A percentile compares a stretch with the other conserved stretches of the same genome.
phyloP scores from a whole-genome alignment of 2,113 vertebrate species.

The Anarhynchus alexandrinus region DNA sequence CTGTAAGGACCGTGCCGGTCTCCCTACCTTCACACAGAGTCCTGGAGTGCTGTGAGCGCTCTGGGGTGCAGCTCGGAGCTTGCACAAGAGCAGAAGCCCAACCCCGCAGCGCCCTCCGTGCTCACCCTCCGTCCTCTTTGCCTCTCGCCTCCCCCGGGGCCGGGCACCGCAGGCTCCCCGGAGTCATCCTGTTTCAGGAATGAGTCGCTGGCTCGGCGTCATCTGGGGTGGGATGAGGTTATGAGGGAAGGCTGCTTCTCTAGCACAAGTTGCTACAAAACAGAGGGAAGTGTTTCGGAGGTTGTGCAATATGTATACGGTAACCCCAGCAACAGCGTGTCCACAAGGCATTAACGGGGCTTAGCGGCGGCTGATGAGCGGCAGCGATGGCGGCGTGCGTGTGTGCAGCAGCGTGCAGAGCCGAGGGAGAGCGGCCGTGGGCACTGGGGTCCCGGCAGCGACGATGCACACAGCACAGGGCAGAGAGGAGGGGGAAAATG shows the following conservation, averaged over 20 bases:
- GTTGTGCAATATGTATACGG: conserved; percentile 49
- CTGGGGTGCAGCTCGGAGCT: neutral
- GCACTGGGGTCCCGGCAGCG: neutral
- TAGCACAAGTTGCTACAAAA: conserved; percentile 50
- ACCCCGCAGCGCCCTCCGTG: neutral
- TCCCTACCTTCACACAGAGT: neutral
- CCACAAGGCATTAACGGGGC: neutral
- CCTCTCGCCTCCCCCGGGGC: neutral
- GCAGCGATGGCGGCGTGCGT: rapidly evolving
- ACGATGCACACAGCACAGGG: rapidly evolving
- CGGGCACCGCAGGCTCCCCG: neutral
- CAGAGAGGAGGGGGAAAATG: neutral
- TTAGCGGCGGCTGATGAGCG: neutral
- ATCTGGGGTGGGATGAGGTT: conserved; percentile 18
- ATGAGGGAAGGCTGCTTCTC: neutral
- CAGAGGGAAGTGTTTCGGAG: conserved; percentile 40
- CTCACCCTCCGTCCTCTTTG: neutral
- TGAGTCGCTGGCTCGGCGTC: neutral
- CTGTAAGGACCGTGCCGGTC: too few species aligned
- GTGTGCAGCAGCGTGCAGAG: too few species aligned
- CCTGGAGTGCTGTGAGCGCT: neutral
- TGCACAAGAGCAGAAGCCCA: neutral
- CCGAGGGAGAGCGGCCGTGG: neutral
- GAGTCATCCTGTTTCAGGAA: neutral
- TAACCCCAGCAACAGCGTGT: conserved; percentile 7